These are phyloP conservation scores for Elephantulus edwardii DNA, from an alignment of 2,113 vertebrate species.

Conservation along the genomic window DNA sequence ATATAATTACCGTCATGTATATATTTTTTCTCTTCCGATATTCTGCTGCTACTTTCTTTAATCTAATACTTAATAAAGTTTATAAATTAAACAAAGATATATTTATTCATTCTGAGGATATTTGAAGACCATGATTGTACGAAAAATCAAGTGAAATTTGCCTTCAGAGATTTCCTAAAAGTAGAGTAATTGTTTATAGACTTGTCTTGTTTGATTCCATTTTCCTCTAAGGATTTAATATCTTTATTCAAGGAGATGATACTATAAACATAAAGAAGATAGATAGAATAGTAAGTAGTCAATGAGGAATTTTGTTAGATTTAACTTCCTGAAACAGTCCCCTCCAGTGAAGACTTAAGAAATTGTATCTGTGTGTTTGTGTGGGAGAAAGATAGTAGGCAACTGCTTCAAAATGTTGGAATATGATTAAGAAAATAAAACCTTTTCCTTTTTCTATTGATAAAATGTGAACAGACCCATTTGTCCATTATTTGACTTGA, in stretches of 20 bases:
- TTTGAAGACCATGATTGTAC: background rate
- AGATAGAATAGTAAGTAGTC: background rate
- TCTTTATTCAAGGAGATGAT: background rate
- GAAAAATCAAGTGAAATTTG: background rate
- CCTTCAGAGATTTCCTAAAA: background rate
- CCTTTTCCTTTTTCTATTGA: background rate
- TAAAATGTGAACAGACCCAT: background rate
- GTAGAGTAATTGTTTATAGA: background rate
- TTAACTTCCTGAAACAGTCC: background rate
- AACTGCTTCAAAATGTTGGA: background rate
- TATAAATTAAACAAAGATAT: background rate
- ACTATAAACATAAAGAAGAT: background rate
- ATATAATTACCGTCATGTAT: conserved; percentile 14
- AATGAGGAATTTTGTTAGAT: background rate
- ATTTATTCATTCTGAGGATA: conserved; percentile 20
- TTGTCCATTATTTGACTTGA: background rate
- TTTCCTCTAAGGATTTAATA: background rate
- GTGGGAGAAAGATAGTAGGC: background rate
- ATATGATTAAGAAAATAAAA: background rate
- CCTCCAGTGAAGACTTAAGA: conserved; percentile 5
- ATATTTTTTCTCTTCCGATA: background rate
- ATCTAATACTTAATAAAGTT: background rate
- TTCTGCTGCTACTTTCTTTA: background rate
- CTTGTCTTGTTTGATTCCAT: background rate
- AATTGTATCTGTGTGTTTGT: background rate